Evolutionary conservation across 2,888 invertebrate species (phyloP).

Genomic region (Agrilus cyanescens): DNA sequence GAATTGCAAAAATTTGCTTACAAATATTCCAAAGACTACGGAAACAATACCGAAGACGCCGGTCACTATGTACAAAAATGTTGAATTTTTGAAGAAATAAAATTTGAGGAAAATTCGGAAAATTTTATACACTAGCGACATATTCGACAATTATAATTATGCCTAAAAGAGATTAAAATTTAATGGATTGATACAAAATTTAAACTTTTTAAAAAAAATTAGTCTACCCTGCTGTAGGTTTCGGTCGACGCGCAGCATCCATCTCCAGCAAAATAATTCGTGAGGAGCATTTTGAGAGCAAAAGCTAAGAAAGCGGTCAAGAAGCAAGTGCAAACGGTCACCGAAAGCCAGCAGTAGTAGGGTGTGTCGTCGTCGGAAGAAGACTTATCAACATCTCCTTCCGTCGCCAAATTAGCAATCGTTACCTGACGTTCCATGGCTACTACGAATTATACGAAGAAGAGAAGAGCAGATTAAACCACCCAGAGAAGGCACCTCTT

Average conservation of each 20-base stretch:
- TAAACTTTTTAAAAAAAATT: slow-evolving; percentile 12
- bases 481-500: slow-evolving; percentile 2
- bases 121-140: too few species aligned
- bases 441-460: slow-evolving; percentile 5
- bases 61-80: too few species aligned
- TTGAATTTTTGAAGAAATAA: too few species aligned
- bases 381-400: too few species aligned
- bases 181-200: slow-evolving; percentile 5
- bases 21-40: too few species aligned
- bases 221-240: slow-evolving; percentile 22
- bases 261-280: slow-evolving; percentile 21
- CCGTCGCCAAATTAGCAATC: slow-evolving; percentile 12
- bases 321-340: slow-evolving; percentile 28
- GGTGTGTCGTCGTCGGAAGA: slow-evolving; percentile 21
- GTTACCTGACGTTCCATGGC: slow-evolving; percentile 33
- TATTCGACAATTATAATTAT: too few species aligned
- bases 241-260: slow-evolving; percentile 21
- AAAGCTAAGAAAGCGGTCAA: slow-evolving; percentile 28
- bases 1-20: too few species aligned
- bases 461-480: slow-evolving; percentile 3
- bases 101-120: too few species aligned
- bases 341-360: slow-evolving; percentile 26
- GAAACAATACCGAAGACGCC: too few species aligned
- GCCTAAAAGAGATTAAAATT: too few species aligned
- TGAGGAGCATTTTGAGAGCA: slow-evolving; percentile 28